These are phyloP conservation scores for Cantharis lateralis DNA, from an alignment of 2,888 invertebrate genomes.

Conservation along the genomic window DNA sequence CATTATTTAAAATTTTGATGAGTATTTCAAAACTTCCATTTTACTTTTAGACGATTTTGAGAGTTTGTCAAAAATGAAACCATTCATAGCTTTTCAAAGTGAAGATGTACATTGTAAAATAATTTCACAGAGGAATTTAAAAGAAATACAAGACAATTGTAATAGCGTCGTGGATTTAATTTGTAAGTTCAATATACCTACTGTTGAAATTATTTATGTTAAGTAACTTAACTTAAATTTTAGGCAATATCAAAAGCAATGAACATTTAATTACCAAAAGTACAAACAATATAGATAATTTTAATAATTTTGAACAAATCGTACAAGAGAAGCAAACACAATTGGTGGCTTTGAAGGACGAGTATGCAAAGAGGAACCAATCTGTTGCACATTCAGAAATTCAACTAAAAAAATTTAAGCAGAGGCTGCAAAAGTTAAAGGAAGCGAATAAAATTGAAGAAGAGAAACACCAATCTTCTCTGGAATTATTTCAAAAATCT, in stretches of 20 bases:
- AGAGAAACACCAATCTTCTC: background rate
- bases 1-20: background rate
- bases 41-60: background rate
- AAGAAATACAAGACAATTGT: background rate
- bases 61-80: background rate
- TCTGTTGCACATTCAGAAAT: background rate
- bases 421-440: background rate
- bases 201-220: background rate
- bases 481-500: background rate
- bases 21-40: background rate
- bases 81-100: background rate
- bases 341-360: background rate
- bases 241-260: background rate
- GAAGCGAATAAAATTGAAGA: background rate
- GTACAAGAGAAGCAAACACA: background rate
- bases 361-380: background rate
- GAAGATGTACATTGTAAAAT: background rate
- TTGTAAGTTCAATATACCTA: background rate
- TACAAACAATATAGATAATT: background rate
- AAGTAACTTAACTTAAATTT: no score
- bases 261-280: background rate
- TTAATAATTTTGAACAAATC: background rate
- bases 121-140: slow-evolving; percentile 3
- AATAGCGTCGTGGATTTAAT: background rate
- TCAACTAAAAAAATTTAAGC: background rate